Conservation (phyloP, 2,888 invertebrate genomes). For the Drosophila melanocephala region DNA sequence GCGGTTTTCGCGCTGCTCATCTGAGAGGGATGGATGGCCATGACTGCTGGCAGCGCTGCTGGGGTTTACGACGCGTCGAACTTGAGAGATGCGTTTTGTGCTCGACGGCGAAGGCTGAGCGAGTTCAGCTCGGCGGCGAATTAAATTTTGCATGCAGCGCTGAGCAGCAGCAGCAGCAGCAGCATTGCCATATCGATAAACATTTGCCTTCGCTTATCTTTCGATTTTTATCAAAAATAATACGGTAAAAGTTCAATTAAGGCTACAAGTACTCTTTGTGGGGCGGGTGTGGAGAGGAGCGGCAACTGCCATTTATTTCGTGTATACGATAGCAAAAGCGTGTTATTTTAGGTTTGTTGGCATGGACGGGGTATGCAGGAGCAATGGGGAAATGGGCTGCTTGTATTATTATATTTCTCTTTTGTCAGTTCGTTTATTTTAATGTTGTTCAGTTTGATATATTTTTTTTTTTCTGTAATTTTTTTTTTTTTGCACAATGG, state of each 20-base stretch:
- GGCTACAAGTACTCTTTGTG: conserved; percentile 9
- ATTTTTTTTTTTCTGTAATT: conserved; percentile 13
- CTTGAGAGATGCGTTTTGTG: conserved; percentile 21
- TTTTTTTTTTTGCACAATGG: conserved; percentile 42
- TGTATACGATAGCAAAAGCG: conserved; percentile 18
- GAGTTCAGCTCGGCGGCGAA: background rate
- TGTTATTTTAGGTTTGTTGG: background rate
- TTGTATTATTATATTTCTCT: conserved; percentile 18
- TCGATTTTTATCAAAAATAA: conserved; percentile 50
- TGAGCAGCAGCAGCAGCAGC: conserved; percentile 21
- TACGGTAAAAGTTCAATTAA: conserved; percentile 57
- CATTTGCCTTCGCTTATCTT: conserved; percentile 38
- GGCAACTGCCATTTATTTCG: background rate
- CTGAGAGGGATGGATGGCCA: conserved; percentile 43
- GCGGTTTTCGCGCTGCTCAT: conserved; percentile 33
- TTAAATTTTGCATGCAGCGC: conserved; percentile 21
- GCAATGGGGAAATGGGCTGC: background rate
- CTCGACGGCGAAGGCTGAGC: background rate
- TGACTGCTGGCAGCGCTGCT: conserved; percentile 18
- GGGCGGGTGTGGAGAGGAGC: background rate
- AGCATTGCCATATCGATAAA: conserved; percentile 48
- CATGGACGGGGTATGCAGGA: background rate
- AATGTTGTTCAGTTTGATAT: conserved; percentile 26
- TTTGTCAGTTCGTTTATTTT: conserved; percentile 19
- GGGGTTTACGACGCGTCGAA: conserved; percentile 4